These are phyloP conservation scores for Sarcophaga peregrina DNA, from an alignment of 1,140 invertebrate genomes.

Conservation along the genomic window DNA sequence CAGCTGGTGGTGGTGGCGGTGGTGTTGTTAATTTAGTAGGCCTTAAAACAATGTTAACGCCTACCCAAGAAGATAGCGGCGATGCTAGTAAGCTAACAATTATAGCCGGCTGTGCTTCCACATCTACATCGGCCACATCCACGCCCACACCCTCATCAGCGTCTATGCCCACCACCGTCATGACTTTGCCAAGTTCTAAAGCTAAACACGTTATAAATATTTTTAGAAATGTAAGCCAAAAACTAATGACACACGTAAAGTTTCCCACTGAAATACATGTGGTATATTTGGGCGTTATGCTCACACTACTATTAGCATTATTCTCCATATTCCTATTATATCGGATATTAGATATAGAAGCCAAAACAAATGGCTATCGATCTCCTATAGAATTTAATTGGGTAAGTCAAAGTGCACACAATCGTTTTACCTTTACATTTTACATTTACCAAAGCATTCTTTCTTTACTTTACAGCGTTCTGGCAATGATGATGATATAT, in stretches of 20 bases:
- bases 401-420: conserved; percentile 47
- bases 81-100: conserved; percentile 21
- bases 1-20: not conserved
- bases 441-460: not conserved
- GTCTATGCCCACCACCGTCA: conserved; percentile 51
- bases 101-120: conserved; percentile 46
- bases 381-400: conserved; percentile 54
- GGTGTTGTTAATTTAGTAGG: conserved; percentile 4
- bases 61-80: not conserved
- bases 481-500: conserved; percentile 57
- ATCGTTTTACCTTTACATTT: too few relatives aligned
- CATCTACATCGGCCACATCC: conserved; percentile 45
- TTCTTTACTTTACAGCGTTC: conserved; percentile 46
- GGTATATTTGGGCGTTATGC: conserved; percentile 56
- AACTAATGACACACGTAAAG: conserved; percentile 47
- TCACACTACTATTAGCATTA: conserved; percentile 55
- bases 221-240: conserved; percentile 41
- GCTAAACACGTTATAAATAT: conserved; percentile 24
- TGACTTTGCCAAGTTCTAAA: conserved; percentile 43
- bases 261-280: conserved; percentile 53
- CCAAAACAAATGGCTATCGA: conserved; percentile 53
- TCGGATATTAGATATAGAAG: conserved; percentile 59
- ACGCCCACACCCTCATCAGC: conserved; percentile 50
- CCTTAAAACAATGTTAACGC: not conserved
- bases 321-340: conserved; percentile 60